Percentiles rank a stretch among this genome's conserved stretches.
phyloP scores from a whole-genome alignment of 2,113 vertebrate species.

The Leucosticte australis region DNA sequence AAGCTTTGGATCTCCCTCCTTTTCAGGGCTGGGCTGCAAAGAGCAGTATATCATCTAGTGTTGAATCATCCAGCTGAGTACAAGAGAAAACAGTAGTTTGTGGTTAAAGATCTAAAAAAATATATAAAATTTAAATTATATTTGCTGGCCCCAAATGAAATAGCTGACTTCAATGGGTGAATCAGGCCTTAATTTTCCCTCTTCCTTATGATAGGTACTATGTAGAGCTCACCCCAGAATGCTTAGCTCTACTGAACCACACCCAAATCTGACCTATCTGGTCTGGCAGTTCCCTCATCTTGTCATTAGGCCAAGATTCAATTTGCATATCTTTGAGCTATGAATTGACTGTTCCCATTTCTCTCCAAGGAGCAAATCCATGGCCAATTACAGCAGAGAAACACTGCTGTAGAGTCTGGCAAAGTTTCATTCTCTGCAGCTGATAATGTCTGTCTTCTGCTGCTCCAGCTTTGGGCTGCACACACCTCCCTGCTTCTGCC shows the following conservation, averaged over 20 bases:
- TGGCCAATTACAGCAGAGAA: neutral
- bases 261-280: neutral
- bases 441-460: neutral
- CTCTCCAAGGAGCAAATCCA: neutral
- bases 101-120: neutral
- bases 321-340: constrained; percentile 28
- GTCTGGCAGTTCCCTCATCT: neutral
- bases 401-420: neutral
- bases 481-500: neutral
- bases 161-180: neutral
- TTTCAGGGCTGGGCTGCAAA: neutral
- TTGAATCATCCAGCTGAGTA: neutral
- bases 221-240: neutral
- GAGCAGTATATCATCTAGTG: neutral
- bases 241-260: neutral
- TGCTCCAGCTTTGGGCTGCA: neutral
- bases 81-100: neutral
- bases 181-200: neutral
- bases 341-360: constrained; percentile 26
- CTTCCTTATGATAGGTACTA: neutral
- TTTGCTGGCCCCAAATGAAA: neutral
- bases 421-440: neutral
- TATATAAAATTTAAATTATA: neutral
- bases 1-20: neutral
- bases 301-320: neutral